Base-by-base conservation (phyloP, 2,113 vertebrate species). In the Cisticola juncidis region DNA sequence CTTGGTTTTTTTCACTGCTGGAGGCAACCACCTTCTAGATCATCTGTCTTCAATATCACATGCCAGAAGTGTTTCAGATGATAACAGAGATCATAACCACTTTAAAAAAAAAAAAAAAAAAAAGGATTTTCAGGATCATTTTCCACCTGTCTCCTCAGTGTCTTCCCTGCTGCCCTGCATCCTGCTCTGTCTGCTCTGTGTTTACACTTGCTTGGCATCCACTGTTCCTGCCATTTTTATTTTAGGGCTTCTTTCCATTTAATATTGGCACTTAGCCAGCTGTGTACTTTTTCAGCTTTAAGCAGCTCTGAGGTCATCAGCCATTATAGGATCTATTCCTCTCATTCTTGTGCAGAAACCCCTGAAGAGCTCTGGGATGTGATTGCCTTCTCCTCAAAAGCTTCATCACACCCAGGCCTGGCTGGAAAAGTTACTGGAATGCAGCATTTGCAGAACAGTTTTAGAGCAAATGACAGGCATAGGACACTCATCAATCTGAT, bases 181-280 rank as follows among this genome's bases (percentile, higher is more conserved):
- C 78, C 76, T 68, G 74, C 78, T 69, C 33, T 21, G 51, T 36
- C 88, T 72, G 73, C 1, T 48, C 53, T 74, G 29, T 83, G 60
- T 56, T 53, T 76, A 14, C 58, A 5, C 60, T 61, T 17, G 13
- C 4, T 91, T 31, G 70, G 53, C 87, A 64, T 61, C 56, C 66
- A 44, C 24, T 36, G 53, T 71, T 85, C 71, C 78, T 68, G 61
- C 85, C 86, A 17, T 79, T 96, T 92, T 92, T 94, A 56, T 79
- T 87, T 88, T 81, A 81, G 74, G 79, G 57, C 65, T 92, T 81
- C 85, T 94, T 94, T 94, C 95, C 92, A 82, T 93, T 96, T 88
- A 77, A 23, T 31, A 1, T 4, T 87, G 92, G 85, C 70, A 4
- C 12, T 40, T 61, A 42, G 66, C 89, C 93, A 95, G 54, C 68